Conservation (phyloP, 1,140 invertebrate genomes). For the Mamestra configurata region DNA sequence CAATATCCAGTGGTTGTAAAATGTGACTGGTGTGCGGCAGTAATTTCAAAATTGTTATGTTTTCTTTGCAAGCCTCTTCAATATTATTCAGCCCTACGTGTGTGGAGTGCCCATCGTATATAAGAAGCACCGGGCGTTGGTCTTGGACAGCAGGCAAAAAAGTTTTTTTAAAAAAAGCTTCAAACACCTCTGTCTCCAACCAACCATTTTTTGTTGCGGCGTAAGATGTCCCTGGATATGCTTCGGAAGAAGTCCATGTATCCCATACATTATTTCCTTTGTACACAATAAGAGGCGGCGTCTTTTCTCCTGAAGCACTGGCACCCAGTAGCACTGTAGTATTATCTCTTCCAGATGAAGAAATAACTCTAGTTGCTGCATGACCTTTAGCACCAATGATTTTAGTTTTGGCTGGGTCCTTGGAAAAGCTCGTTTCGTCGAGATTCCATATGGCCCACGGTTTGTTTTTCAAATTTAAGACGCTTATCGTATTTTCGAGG, state of each 20-base stretch:
- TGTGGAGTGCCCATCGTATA: not conserved
- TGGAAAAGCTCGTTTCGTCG: not conserved
- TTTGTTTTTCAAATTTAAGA: not conserved
- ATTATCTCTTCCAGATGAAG: not conserved
- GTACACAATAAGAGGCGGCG: slow-evolving; percentile 65
- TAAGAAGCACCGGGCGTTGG: slow-evolving; percentile 46
- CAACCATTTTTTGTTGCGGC: slow-evolving; percentile 53
- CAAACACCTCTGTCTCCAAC: slow-evolving; percentile 46
- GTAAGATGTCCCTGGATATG: slow-evolving; percentile 55
- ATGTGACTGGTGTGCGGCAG: not conserved
- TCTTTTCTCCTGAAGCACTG: not conserved
- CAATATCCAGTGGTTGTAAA: not conserved
- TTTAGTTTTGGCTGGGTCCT: not conserved
- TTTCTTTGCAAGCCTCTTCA: not conserved
- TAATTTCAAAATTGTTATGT: not conserved
- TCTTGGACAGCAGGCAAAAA: slow-evolving; percentile 54
- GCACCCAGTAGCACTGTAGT: not conserved
- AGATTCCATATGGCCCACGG: not conserved
- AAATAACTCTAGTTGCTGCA: not conserved
- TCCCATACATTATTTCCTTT: slow-evolving; percentile 62
- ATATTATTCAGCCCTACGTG: not conserved
- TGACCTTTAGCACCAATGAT: not conserved
- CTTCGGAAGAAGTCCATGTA: slow-evolving; percentile 50
- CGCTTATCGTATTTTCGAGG: not conserved
- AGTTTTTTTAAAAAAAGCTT: slow-evolving; percentile 50